Evolutionary conservation across 2,113 vertebrate species (phyloP), one percentile per base, ranked within the genome.

Genomic region (Polypterus senegalus): DNA sequence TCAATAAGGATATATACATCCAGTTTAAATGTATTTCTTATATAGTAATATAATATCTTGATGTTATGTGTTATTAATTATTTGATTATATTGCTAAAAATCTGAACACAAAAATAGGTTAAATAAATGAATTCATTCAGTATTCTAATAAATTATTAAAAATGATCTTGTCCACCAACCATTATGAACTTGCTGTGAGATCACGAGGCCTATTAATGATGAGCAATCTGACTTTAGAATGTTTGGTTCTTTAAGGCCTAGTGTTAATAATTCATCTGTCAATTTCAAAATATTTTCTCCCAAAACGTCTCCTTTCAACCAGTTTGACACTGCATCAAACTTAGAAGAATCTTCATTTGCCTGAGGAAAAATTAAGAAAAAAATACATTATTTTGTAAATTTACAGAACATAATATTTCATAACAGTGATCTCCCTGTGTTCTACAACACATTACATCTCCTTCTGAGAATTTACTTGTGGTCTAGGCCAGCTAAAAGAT

Each of bases 281-380:
- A 97, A 70, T 61, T 71, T 70, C 54, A 93, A 82, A 67, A 98
- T 79, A 62, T 74, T 89, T 63, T 92, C 86, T 46, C 94, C 95
- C 61, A 98, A 78, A 1, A 81, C 73, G 1, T 89, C 81, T 61
- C 92, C 95, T 79, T 90, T 96, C 60, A 99, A 78, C 95, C 96
- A 98, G 57, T 79, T 79, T 47, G 64, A 68, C 58, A 90, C 86
- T 67, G 86, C 81, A 45, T 75, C 75, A 66, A 91, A 77, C 63
- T 80, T 84, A 1, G 70, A 65, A 9, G 85, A 61, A 72, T 86
- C 86, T 54, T 77, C 81, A 76, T 89, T 91, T 2, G 92, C 90
- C 94, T 99, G 75, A 74, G 10, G 60, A 7, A 69, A 4, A 59
- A 65, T 7, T 10, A 53, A 10, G 48, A 43, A 27, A 10, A 10